Percentiles rank a stretch among this genome's conserved stretches.
Conservation (phyloP, 2,797 vertebrate species). For the Ataeniobius toweri region DNA sequence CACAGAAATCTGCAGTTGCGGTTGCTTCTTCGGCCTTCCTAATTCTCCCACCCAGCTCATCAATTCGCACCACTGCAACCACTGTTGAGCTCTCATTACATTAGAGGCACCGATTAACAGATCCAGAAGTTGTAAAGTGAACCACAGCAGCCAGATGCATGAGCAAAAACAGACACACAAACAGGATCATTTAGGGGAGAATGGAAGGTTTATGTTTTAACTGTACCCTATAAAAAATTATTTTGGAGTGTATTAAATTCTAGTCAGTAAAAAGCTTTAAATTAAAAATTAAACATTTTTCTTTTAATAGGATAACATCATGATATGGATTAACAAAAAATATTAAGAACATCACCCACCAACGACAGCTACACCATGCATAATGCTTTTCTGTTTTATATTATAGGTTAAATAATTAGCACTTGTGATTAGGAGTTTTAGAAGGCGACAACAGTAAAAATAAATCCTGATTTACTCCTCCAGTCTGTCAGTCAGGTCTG, state of each 20-base stretch:
- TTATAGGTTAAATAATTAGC: too few relatives aligned
- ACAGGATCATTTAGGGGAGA: background rate
- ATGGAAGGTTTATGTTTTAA: background rate
- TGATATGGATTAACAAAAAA: too few relatives aligned
- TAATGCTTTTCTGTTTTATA: too few relatives aligned
- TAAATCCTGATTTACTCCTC: too few relatives aligned
- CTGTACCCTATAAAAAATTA: background rate
- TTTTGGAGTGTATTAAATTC: background rate
- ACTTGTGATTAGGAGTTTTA: too few relatives aligned
- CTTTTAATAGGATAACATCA: too few relatives aligned
- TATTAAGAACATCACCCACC: too few relatives aligned
- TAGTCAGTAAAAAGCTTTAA: background rate
- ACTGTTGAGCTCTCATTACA: background rate
- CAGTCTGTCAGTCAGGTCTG: too few relatives aligned
- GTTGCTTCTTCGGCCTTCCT: background rate
- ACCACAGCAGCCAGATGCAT: background rate
- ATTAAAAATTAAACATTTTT: too few relatives aligned
- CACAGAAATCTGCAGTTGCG: background rate
- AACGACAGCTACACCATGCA: too few relatives aligned
- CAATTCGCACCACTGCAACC: background rate
- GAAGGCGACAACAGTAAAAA: too few relatives aligned
- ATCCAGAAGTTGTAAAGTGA: constrained; percentile 6
- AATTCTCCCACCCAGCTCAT: constrained; percentile 5
- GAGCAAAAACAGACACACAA: background rate
- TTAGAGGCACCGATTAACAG: background rate